Conservation (phyloP, 2,888 invertebrate genomes). For the Cynaeus angustus region DNA sequence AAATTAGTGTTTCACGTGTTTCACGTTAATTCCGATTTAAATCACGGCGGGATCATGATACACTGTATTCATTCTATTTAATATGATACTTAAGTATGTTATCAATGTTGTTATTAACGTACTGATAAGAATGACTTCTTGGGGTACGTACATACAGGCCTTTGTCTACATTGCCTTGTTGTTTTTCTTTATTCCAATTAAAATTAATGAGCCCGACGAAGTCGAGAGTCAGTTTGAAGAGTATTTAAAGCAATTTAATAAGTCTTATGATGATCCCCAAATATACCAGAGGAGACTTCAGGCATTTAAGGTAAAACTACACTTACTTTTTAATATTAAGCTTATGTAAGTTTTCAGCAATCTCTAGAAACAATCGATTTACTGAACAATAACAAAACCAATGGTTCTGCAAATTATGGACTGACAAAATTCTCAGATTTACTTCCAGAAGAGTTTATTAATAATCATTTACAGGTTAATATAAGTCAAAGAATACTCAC, state of each 20-base stretch:
- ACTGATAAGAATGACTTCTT: conserved; percentile 48
- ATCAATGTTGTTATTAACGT: background rate
- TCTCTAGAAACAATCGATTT: conserved; percentile 70
- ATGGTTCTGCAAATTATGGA: conserved; percentile 74
- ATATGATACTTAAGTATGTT: background rate
- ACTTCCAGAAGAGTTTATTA: conserved; percentile 75
- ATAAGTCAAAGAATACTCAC: conserved; percentile 18
- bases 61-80: background rate
- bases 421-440: conserved; percentile 78
- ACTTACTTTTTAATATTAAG: background rate
- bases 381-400: conserved; percentile 70
- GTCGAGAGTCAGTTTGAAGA: conserved; percentile 69
- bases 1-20: too few relatives aligned
- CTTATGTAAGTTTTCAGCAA: conserved; percentile 32
- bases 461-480: conserved; percentile 66
- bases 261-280: conserved; percentile 71
- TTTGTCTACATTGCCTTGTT: conserved; percentile 68
- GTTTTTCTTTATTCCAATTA: conserved; percentile 72
- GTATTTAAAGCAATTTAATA: conserved; percentile 73
- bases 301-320: conserved; percentile 63
- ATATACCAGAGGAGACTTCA: conserved; percentile 61
- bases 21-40: too few relatives aligned
- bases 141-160: conserved; percentile 50
- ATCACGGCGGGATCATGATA: too few relatives aligned
- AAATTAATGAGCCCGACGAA: conserved; percentile 65